Percentiles rank a stretch among this genome's conserved stretches.
Conservation (phyloP, 2,888 invertebrate species). For the Girardia tigrina region DNA sequence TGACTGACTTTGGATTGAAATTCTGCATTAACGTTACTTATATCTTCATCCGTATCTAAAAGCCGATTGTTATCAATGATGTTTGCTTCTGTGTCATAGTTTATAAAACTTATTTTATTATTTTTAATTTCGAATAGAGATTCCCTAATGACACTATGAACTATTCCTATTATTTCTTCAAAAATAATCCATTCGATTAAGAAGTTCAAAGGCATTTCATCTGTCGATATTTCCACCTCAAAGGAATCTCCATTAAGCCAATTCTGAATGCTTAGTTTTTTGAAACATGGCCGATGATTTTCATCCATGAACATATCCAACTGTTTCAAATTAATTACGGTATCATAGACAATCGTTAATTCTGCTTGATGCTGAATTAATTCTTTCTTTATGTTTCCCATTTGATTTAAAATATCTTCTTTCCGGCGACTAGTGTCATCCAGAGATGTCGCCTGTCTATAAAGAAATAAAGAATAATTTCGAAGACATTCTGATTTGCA, state of each 20-base stretch:
- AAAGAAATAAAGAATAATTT: constrained; percentile 9
- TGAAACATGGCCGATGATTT: not conserved
- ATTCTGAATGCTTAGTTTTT: not conserved
- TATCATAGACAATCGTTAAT: not conserved
- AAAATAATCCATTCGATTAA: too few species aligned
- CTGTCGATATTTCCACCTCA: not conserved
- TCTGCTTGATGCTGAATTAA: not conserved
- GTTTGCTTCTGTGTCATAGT: not conserved
- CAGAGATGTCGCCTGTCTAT: too few species aligned
- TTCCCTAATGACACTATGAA: too few species aligned
- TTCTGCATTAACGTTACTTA: not conserved
- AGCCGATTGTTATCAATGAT: constrained; percentile 10
- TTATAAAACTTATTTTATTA: not conserved
- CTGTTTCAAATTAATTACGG: not conserved
- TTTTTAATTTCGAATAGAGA: not conserved
- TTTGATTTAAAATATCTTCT: not conserved
- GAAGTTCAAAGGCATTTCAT: not conserved
- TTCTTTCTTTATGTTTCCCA: not conserved
- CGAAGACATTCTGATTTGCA: constrained; percentile 34
- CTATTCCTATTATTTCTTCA: too few species aligned
- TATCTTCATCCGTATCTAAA: not conserved
- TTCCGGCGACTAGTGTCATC: too few species aligned
- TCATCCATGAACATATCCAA: not conserved
- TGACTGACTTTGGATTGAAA: not conserved
- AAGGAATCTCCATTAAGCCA: not conserved